Conservation (phyloP, 2,888 invertebrate species). For the Mesopsocus fuscifrons region DNA sequence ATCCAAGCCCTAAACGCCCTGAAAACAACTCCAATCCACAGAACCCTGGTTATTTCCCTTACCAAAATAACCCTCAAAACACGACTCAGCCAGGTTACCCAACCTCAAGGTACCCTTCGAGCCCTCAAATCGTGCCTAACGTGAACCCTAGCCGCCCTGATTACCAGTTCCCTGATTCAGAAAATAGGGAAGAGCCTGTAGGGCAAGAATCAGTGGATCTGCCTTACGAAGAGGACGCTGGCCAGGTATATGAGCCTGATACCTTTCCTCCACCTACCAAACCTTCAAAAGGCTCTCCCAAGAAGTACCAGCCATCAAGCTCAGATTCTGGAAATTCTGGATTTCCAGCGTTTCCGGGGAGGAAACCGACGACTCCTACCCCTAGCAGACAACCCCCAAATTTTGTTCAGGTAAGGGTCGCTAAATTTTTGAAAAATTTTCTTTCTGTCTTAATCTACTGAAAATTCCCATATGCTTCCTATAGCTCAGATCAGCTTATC, state of each 20-base stretch:
- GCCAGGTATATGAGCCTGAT: too few relatives aligned
- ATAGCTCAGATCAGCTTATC: too few relatives aligned
- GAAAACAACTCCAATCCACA: background rate
- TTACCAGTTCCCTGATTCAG: background rate
- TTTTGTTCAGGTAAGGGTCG: too few relatives aligned
- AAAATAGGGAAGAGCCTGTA: too few relatives aligned
- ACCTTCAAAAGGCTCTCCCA: background rate
- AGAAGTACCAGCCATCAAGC: background rate
- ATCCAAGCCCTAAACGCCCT: background rate
- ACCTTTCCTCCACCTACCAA: too few relatives aligned
- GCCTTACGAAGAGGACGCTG: too few relatives aligned
- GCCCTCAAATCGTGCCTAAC: slow-evolving; percentile 1
- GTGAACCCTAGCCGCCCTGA: background rate
- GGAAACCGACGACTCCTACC: too few relatives aligned
- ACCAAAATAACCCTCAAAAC: slow-evolving; percentile 13
- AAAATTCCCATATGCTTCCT: too few relatives aligned
- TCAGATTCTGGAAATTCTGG: background rate
- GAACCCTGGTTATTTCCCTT: background rate
- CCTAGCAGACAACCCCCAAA: too few relatives aligned
- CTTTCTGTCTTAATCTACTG: too few relatives aligned
- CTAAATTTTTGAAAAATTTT: too few relatives aligned
- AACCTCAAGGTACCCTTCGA: background rate
- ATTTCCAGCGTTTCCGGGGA: slow-evolving; percentile 7
- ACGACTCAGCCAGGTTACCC: slow-evolving; percentile 11
- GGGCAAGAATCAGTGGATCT: too few relatives aligned